Conservation (phyloP, 2,113 vertebrate genomes). For the Vireo altiloquus region DNA sequence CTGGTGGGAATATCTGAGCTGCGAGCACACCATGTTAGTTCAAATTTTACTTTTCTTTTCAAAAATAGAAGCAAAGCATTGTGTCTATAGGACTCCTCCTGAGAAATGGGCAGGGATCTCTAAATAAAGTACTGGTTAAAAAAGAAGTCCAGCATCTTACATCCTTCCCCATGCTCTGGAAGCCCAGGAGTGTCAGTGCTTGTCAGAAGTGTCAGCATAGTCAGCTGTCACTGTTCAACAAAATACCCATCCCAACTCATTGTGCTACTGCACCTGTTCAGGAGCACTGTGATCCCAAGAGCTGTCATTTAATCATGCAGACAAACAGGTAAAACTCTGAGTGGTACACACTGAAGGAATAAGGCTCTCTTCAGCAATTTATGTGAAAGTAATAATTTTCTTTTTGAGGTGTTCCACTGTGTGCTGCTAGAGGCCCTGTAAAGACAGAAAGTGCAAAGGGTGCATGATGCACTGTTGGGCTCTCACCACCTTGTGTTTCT, state of each 20-base stretch:
- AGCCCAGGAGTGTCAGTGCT: not conserved
- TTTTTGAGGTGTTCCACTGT: not conserved
- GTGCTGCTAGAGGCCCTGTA: not conserved
- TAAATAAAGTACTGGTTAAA: not conserved
- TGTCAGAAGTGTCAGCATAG: not conserved
- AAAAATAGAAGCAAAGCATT: not conserved
- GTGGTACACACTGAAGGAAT: not conserved
- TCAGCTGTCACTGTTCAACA: not conserved
- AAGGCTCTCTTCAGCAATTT: not conserved
- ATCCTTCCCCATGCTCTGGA: not conserved
- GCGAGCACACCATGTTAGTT: not conserved
- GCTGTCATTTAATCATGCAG: not conserved
- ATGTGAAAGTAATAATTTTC: not conserved
- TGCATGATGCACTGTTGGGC: too few species aligned
- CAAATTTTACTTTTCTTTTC: not conserved
- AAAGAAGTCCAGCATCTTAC: not conserved
- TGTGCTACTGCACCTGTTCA: not conserved
- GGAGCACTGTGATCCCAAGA: not conserved
- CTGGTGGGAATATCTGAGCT: not conserved
- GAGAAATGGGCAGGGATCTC: not conserved
- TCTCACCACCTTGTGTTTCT: not conserved
- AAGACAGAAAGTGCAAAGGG: not conserved
- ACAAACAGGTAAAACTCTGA: not conserved
- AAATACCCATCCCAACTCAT: not conserved
- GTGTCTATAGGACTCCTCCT: not conserved